Evolutionary conservation across 1,140 invertebrate genomes (phyloP), one percentile per base, ranked within the genome.

Genomic region (Drosophila sulfurigaster): DNA sequence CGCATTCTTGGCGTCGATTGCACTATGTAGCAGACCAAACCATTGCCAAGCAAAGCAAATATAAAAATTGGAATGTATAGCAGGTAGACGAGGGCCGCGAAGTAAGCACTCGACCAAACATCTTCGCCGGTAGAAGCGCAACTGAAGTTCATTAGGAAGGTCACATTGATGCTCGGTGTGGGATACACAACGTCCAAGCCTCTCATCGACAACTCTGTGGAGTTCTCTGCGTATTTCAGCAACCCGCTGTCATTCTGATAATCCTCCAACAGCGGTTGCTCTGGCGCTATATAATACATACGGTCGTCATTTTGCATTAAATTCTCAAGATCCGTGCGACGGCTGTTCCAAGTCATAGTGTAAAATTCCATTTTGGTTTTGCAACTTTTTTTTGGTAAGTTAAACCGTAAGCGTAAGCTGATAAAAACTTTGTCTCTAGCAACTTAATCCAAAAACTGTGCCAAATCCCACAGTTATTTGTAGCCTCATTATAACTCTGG

Each of bases 21-120:
- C 1, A 98, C 96, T 5, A 97, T 96, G 85, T 96, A 97, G 91
- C 96, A 97, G 4, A 98, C 96, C 2, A 97, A 94, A 10, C 95
- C 95, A 88, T 98, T 98, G 1, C 97, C 97, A 0, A 95, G 75
- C 5, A 98, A 88, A 0, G 96, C 96, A 1, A 96, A 93, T 1
- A 97, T 88, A 65, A 97, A 96, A 5, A 98, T 95, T 20, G 94
- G 91, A 49, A 94, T 94, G 93, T 98, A 98, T 80, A 97, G 94
- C 30, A 96, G 91, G 83, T 96, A 97, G 38, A 97, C 94, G 30
- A 94, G 91, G 3, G 93, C 93, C 79, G 95, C 94, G 72, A 96
- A 96, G 78, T 94, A 94, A 1, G 90, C 71, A 59, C 81, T 92
- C 13, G 88, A 91, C 83, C 86, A 88, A n/a, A 82, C 41, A 15